Percentiles rank a stretch among this genome's conserved stretches.
Conservation (phyloP, 2,113 vertebrate species). For the Pelecanus crispus region DNA sequence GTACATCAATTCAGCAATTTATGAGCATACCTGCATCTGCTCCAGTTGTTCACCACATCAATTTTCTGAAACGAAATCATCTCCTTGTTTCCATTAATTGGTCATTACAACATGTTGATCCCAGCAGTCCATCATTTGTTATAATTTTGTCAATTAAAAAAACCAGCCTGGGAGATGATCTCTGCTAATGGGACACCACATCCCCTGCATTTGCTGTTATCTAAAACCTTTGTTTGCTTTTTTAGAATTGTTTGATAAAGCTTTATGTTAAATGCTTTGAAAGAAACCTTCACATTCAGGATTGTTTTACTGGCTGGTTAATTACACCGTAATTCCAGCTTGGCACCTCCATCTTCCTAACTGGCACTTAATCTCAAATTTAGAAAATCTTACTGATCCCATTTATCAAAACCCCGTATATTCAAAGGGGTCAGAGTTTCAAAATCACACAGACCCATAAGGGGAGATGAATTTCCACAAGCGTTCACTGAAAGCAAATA, state of each 20-base stretch:
- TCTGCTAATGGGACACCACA: background rate
- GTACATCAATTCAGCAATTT: background rate
- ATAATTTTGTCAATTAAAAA: background rate
- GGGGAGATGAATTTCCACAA: background rate
- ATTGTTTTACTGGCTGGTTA: background rate
- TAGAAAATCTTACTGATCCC: background rate
- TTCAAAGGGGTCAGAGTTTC: background rate
- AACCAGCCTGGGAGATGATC: background rate
- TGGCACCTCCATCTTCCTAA: background rate
- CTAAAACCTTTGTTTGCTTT: background rate
- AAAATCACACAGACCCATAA: background rate
- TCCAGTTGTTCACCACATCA: background rate
- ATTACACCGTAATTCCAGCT: background rate
- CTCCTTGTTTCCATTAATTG: slow-evolving; percentile 13
- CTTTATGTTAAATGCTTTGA: background rate
- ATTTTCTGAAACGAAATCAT: slow-evolving; percentile 11
- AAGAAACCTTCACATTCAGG: background rate
- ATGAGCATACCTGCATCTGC: slow-evolving; percentile 14
- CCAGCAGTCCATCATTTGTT: background rate
- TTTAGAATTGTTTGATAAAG: background rate
- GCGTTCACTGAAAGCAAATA: background rate
- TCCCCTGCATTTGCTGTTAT: background rate
- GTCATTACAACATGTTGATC: background rate
- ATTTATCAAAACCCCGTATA: too few species aligned
- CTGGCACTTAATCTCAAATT: background rate